Evolutionary conservation across 2,888 invertebrate genomes (phyloP).

Genomic region (Polymixis lichenea): DNA sequence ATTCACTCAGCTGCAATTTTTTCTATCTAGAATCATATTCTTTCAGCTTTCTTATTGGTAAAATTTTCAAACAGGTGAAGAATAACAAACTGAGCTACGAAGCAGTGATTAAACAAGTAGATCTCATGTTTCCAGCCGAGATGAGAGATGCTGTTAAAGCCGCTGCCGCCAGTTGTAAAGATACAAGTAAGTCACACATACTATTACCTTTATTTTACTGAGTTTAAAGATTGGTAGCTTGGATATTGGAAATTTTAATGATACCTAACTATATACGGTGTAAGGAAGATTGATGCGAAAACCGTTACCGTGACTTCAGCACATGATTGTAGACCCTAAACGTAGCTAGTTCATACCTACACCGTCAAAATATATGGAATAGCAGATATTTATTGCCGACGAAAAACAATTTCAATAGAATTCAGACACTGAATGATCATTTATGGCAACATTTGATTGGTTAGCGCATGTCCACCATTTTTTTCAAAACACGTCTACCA

Average conservation of each 20-base stretch:
- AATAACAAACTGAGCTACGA: conserved; percentile 83
- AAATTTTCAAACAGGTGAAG: conserved; percentile 75
- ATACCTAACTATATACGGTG: background rate
- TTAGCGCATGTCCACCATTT: background rate
- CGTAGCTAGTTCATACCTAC: too few species aligned
- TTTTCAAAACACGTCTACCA: too few species aligned
- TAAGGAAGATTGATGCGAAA: background rate
- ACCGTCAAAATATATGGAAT: background rate
- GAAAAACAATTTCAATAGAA: background rate
- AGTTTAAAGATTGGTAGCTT: background rate
- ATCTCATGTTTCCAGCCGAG: conserved; percentile 83
- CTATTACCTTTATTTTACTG: background rate
- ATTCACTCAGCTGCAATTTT: too few species aligned
- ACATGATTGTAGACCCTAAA: too few species aligned
- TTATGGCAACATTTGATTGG: background rate
- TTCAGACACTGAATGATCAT: background rate
- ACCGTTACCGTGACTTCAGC: background rate
- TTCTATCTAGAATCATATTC: too few species aligned
- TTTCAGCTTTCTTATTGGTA: background rate
- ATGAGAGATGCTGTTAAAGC: conserved; percentile 80
- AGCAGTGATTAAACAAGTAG: conserved; percentile 82
- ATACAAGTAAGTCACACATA: conserved; percentile 72
- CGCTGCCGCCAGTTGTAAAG: conserved; percentile 78
- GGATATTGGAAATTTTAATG: background rate
- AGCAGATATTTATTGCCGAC: background rate